Evolutionary conservation across 2,888 invertebrate species (phyloP).

Genomic region (Pseudeuparius sepicola): DNA sequence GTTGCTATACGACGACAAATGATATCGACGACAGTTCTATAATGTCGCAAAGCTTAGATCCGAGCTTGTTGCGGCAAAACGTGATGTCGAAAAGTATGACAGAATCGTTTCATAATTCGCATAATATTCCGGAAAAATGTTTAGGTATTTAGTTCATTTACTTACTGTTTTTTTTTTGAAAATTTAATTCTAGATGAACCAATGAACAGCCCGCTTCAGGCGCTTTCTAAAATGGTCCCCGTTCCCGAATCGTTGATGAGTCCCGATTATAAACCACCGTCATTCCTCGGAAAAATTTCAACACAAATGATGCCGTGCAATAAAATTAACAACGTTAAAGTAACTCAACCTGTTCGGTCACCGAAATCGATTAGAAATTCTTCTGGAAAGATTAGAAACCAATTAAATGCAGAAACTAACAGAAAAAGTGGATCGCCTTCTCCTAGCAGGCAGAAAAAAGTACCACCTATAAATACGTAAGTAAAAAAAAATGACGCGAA

Average conservation of each 20-base stretch:
- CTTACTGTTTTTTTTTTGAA: slow-evolving; percentile 25
- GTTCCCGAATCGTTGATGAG: slow-evolving; percentile 83
- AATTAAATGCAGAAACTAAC: slow-evolving; percentile 18
- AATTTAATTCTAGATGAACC: slow-evolving; percentile 24
- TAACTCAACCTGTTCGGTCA: slow-evolving; percentile 23
- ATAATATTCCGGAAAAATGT: too few relatives aligned
- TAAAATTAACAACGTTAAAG: slow-evolving; percentile 5
- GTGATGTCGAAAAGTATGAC: slow-evolving; percentile 27
- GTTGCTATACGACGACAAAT: slow-evolving; percentile 48
- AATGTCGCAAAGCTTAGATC: slow-evolving; percentile 56
- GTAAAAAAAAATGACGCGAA: too few relatives aligned
- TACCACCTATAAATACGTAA: too few relatives aligned
- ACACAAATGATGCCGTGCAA: slow-evolving; percentile 13
- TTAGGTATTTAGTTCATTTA: neutral
- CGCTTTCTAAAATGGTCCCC: slow-evolving; percentile 78
- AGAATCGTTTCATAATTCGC: slow-evolving; percentile 23
- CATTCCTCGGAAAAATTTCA: slow-evolving; percentile 25
- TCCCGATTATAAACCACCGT: slow-evolving; percentile 54
- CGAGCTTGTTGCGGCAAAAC: slow-evolving; percentile 42
- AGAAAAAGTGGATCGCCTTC: slow-evolving; percentile 24
- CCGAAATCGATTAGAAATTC: slow-evolving; percentile 24
- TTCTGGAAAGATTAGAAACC: slow-evolving; percentile 15
- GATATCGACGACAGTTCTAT: slow-evolving; percentile 34
- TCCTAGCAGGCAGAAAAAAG: slow-evolving; percentile 21
- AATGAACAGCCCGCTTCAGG: slow-evolving; percentile 55